Evolutionary conservation across 2,888 invertebrate genomes (phyloP), one percentile per base, ranked within the genome.

Genomic region (Andrena bicolor): DNA sequence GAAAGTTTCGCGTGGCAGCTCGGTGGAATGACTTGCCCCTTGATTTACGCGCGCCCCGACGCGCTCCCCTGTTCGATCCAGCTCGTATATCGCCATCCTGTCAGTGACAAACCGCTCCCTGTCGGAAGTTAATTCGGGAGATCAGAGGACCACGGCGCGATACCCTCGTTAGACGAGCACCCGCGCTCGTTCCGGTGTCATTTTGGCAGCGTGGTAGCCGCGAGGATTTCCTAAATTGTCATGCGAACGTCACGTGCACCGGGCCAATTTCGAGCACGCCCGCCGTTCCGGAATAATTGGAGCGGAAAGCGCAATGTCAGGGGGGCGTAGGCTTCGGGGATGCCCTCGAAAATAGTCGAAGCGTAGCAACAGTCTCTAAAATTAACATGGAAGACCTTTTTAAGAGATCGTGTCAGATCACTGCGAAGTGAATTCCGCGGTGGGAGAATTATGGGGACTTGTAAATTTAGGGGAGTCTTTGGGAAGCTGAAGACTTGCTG

Each of bases 91-190:
- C 32, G 68, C 41, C 64, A 56, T 30, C 64, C 49, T 72, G 81
- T 78, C 75, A 69, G 53, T 78, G 78, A 81, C 56, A 78, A 78
- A 83, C 66, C 41, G 81, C 58, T 56, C 64, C 58, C 56, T 23
- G 63, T 73, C 63, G 3, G 58, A 75, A 60, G 73, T 79, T 82
- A 84, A 82, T 80, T 79, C 28, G 28, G 49, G 70, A 41, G 48
- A 70, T 76, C 49, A 49, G 63, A 68, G 64, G 23, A 61, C 20
- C 60, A 48, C 51, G 23, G 49, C 41, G 32, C 56, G 53, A 53
- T 66, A 28, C 20, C 60, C 49, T 76, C 63, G 76, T 63, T 49
- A 66, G 23, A 60, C 20, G 10, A 16, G 13, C 61, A n/a, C 20
- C 48, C 5, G 41, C 26, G 53, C 80, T 63, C 20, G 68, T 71